These are phyloP conservation scores for Thera obeliscata DNA, from an alignment of 2,888 invertebrate species.

Conservation along the genomic window DNA sequence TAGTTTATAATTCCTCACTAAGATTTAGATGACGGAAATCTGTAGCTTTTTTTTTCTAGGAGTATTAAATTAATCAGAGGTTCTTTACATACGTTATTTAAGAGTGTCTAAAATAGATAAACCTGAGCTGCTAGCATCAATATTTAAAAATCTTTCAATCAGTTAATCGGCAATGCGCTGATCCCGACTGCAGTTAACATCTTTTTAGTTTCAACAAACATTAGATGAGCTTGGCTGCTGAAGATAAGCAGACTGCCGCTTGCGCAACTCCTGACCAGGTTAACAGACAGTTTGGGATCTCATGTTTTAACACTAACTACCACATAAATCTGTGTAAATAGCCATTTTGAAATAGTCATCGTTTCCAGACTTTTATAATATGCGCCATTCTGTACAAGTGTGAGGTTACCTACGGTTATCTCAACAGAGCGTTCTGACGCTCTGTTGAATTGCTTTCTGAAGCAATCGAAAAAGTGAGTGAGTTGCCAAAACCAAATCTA, in stretches of 20 bases:
- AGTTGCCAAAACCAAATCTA: conserved; percentile 22
- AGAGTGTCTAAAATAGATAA: not conserved
- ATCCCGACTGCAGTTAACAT: conserved; percentile 53
- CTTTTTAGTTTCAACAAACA: conserved; percentile 62
- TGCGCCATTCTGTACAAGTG: conserved; percentile 9
- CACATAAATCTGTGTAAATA: conserved; percentile 38
- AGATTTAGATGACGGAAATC: not conserved
- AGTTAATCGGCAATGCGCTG: conserved; percentile 36
- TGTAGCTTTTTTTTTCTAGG: not conserved
- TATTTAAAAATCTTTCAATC: conserved; percentile 45
- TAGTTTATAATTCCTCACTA: not conserved
- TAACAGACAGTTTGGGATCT: conserved; percentile 37
- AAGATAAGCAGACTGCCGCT: conserved; percentile 55
- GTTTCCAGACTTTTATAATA: conserved; percentile 39
- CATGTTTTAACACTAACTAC: conserved; percentile 46
- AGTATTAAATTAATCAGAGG: no score
- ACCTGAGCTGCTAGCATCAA: conserved; percentile 3
- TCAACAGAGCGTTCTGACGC: conserved; percentile 14
- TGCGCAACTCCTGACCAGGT: conserved; percentile 50
- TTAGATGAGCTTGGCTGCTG: conserved; percentile 49
- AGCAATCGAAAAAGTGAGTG: conserved; percentile 7
- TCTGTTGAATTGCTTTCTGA: not conserved
- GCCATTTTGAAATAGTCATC: conserved; percentile 29
- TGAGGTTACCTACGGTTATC: conserved; percentile 4
- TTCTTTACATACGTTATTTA: not conserved